Evolutionary conservation across 2,113 vertebrate genomes (phyloP).

Genomic region (Geococcyx californianus): DNA sequence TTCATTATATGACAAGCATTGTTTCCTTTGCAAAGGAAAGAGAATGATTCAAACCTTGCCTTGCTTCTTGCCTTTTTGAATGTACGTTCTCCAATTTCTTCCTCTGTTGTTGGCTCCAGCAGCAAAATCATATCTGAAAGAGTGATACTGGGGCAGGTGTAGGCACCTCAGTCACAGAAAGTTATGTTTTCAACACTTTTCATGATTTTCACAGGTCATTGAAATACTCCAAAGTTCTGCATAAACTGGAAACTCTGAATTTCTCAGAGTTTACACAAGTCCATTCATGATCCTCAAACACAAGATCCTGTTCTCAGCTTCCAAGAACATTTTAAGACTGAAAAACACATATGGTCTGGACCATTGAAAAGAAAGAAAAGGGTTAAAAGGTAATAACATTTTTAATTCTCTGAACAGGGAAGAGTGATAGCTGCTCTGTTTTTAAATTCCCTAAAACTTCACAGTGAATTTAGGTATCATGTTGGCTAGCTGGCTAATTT

Average conservation of each 20-base stretch:
- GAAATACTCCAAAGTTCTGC: not conserved
- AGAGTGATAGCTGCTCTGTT: not conserved
- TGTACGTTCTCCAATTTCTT: slow-evolving; percentile 44
- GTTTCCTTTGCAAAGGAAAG: not conserved
- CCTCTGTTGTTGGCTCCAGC: not conserved
- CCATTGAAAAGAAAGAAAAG: too few species aligned
- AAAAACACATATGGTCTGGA: not conserved
- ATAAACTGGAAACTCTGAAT: not conserved
- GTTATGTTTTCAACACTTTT: not conserved
- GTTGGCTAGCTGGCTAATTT: not conserved
- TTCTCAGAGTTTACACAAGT: not conserved
- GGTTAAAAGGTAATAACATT: not conserved
- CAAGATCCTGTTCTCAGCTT: not conserved
- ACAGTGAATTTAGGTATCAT: not conserved
- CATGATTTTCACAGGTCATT: not conserved
- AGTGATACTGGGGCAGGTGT: not conserved
- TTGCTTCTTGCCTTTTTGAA: slow-evolving; percentile 17
- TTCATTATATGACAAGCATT: not conserved
- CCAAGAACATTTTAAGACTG: not conserved
- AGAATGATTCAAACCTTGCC: not conserved
- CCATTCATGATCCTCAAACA: not conserved
- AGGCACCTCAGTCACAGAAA: not conserved
- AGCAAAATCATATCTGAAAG: not conserved
- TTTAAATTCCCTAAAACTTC: not conserved
- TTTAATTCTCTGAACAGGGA: not conserved